These are phyloP conservation scores for Alentia gelatinosa DNA, from an alignment of 2,888 invertebrate species.

Conservation along the genomic window DNA sequence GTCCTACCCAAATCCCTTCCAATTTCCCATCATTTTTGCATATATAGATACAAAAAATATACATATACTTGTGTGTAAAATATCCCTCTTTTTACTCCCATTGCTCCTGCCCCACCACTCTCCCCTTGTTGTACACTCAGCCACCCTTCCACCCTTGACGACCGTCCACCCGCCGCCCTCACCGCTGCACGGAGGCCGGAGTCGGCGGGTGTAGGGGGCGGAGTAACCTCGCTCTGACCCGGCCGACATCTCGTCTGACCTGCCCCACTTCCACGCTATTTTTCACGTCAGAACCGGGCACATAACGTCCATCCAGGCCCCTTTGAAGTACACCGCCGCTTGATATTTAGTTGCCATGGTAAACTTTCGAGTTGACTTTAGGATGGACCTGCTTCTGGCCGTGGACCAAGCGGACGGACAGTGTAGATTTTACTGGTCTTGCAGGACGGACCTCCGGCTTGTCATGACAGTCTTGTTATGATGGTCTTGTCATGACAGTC, in stretches of 20 bases:
- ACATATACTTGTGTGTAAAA: too few relatives aligned
- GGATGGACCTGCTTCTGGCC: constrained; percentile 20
- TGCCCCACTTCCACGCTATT: constrained; percentile 33
- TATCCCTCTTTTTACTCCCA: too few relatives aligned
- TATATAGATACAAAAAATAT: too few relatives aligned
- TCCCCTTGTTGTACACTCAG: not conserved
- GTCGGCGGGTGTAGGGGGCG: not conserved
- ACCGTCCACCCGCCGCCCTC: not conserved
- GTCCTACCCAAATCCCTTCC: too few relatives aligned
- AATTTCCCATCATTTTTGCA: too few relatives aligned
- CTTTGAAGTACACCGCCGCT: constrained; percentile 37
- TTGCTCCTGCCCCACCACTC: not conserved
- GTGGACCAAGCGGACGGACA: too few relatives aligned
- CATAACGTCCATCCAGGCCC: constrained; percentile 27
- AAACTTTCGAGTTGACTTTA: constrained; percentile 30
- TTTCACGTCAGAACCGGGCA: constrained; percentile 35
- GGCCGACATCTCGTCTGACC: constrained; percentile 27
- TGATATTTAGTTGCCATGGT: constrained; percentile 53
- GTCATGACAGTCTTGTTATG: too few relatives aligned
- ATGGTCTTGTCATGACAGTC: too few relatives aligned
- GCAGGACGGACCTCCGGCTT: too few relatives aligned
- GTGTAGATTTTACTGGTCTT: too few relatives aligned
- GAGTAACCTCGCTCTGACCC: constrained; percentile 13
- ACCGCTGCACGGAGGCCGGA: not conserved
- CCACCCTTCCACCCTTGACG: not conserved